Conservation (phyloP, 2,888 invertebrate genomes). For the Meandrusa payeni region DNA sequence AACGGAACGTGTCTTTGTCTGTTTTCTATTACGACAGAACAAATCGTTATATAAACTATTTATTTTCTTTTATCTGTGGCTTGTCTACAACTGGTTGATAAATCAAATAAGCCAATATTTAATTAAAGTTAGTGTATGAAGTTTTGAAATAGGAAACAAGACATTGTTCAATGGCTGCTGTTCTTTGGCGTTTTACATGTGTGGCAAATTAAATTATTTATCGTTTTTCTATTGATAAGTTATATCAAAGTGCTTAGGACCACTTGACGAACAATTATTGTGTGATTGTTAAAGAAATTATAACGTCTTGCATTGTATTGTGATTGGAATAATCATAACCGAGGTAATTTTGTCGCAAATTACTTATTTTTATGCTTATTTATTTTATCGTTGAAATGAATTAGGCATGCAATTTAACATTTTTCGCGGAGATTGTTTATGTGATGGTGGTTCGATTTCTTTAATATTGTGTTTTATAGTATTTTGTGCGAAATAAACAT, state of each 20-base stretch:
- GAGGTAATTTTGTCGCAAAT: constrained; percentile 51
- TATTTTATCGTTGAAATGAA: constrained; percentile 41
- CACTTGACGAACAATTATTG: constrained; percentile 18
- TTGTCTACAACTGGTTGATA: constrained; percentile 22
- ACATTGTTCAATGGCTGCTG: constrained; percentile 48
- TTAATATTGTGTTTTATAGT: constrained; percentile 1
- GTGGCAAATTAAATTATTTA: constrained; percentile 39
- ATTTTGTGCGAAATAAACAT: background rate
- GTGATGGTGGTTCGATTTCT: background rate
- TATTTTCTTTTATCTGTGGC: constrained; percentile 7
- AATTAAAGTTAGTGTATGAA: constrained; percentile 15
- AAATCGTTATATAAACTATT: background rate
- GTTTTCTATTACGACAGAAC: constrained; percentile 20
- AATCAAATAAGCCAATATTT: constrained; percentile 22
- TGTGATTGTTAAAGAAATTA: constrained; percentile 22
- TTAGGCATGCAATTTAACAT: constrained; percentile 35
- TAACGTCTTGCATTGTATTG: constrained; percentile 26
- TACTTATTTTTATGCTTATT: constrained; percentile 39
- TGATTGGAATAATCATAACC: constrained; percentile 30
- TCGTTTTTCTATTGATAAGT: constrained; percentile 20
- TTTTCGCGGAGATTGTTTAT: constrained; percentile 13
- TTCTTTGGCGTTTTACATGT: constrained; percentile 44
- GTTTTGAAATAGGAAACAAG: constrained; percentile 38
- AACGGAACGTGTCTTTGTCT: constrained; percentile 12
- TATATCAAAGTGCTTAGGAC: constrained; percentile 20